phyloP scores from a whole-genome alignment of 1,140 invertebrate genomes.

The Bombyx mori region DNA sequence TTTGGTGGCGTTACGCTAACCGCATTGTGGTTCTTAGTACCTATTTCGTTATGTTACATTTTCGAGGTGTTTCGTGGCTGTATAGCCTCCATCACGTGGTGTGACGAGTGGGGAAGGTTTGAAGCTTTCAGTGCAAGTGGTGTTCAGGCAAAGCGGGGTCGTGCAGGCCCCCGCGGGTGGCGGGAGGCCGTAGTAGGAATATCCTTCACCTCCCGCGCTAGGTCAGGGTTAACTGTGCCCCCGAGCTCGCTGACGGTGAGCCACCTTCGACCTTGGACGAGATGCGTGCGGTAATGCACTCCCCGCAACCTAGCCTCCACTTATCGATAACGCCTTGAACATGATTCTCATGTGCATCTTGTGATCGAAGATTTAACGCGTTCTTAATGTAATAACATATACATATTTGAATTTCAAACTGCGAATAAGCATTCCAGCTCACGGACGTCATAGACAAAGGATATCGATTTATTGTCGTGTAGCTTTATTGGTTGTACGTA shows the following conservation, averaged over 20 bases:
- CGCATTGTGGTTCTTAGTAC: not conserved
- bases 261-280: conserved; percentile 59
- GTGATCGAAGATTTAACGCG: no score
- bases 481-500: conserved; percentile 1
- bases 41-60: not conserved
- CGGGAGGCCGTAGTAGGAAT: conserved; percentile 61
- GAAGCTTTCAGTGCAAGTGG: conserved; percentile 49
- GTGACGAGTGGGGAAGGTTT: conserved; percentile 38
- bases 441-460: not conserved
- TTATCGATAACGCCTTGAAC: not conserved
- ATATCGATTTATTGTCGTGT: not conserved
- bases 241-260: conserved; percentile 45
- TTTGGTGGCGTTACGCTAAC: no score
- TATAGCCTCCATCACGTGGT: conserved; percentile 12
- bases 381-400: no score
- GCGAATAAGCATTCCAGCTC: no score
- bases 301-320: conserved; percentile 1
- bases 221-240: conserved; percentile 67
- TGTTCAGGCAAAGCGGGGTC: conserved; percentile 35
- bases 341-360: no score
- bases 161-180: conserved; percentile 28
- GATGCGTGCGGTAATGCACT: conserved; percentile 48
- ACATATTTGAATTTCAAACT: no score
- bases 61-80: conserved; percentile 2
- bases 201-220: conserved; percentile 62